These are phyloP conservation scores for Lepidocolaptes lacrymiger DNA, from an alignment of 2,797 vertebrate genomes.

Conservation along the genomic window DNA sequence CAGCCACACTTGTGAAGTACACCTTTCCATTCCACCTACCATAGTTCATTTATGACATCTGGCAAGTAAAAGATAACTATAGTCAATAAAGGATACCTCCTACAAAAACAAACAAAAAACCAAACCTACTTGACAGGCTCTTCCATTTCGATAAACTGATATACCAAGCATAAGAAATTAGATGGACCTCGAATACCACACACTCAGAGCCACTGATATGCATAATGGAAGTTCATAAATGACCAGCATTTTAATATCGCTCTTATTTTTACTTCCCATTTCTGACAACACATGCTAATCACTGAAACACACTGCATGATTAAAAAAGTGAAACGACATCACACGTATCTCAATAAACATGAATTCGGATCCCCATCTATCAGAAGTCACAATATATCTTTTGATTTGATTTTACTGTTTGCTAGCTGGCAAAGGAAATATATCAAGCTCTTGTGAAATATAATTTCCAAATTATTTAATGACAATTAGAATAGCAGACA, in stretches of 20 bases:
- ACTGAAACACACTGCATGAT: not conserved
- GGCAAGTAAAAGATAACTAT: not conserved
- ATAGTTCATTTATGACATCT: not conserved
- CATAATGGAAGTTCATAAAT: not conserved
- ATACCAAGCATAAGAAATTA: not conserved
- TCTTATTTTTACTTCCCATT: not conserved
- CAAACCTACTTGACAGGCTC: not conserved
- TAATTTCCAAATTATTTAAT: not conserved
- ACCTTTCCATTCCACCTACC: not conserved
- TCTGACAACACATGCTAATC: not conserved
- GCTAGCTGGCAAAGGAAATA: not conserved
- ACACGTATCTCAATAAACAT: accelerated
- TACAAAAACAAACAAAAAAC: not conserved
- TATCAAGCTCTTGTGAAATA: not conserved
- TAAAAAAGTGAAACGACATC: not conserved
- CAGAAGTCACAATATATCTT: not conserved
- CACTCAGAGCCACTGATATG: not conserved
- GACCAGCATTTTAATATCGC: not conserved
- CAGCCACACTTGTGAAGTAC: not conserved
- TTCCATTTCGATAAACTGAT: not conserved
- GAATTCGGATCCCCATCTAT: not conserved
- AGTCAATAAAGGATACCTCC: not conserved
- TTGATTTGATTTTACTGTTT: not conserved
- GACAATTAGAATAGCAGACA: not conserved
- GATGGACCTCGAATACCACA: not conserved